Conservation (phyloP, 2,888 invertebrate genomes). For the Schizaphis graminum region DNA sequence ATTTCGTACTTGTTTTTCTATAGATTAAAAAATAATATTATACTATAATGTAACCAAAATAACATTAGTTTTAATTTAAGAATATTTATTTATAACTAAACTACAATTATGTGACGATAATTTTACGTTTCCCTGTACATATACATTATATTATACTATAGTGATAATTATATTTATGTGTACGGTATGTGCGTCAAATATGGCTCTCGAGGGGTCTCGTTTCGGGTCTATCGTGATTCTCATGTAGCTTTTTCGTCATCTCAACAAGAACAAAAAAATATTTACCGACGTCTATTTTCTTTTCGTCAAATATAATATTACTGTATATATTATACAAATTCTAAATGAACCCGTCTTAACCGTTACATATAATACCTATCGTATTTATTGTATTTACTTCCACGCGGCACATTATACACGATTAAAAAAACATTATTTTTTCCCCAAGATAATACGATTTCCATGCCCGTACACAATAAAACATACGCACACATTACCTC, state of each 20-base stretch:
- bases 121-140: not conserved
- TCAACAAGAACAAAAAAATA: not conserved
- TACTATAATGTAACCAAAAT: not conserved
- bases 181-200: conserved; percentile 3
- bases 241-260: not conserved
- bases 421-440: not conserved
- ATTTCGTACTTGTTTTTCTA: conserved; percentile 36
- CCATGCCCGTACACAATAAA: not conserved
- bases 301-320: not conserved
- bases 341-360: not conserved
- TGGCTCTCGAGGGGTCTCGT: not conserved
- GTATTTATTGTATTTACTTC: not conserved
- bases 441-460: not conserved
- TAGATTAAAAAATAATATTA: conserved; percentile 26
- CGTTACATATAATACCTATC: not conserved
- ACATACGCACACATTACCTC: not conserved
- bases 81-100: not conserved
- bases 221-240: not conserved
- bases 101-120: not conserved
- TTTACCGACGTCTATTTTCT: not conserved
- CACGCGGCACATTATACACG: not conserved
- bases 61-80: conserved; percentile 29
- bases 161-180: not conserved
- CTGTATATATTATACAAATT: not conserved
- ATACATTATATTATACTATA: not conserved